Conservation (phyloP, 2,797 vertebrate species). For the Hafferia zeledoni region DNA sequence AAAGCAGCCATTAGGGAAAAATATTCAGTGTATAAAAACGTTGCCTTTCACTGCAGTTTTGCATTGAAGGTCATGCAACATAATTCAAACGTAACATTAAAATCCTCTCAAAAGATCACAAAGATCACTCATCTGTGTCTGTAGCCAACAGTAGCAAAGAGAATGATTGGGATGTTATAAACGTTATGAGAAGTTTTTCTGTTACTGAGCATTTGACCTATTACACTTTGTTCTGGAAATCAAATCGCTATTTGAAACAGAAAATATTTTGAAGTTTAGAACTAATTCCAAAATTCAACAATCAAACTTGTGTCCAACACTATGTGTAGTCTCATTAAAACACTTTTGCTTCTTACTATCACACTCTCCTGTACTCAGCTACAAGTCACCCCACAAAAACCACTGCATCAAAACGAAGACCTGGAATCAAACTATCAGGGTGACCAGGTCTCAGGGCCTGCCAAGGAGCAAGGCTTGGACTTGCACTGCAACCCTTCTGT, state of each 20-base stretch:
- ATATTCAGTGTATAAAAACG: not conserved
- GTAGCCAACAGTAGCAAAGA: not conserved
- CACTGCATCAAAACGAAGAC: not conserved
- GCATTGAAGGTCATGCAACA: not conserved
- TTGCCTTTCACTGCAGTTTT: not conserved
- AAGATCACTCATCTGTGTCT: not conserved
- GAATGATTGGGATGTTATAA: not conserved
- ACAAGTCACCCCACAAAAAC: not conserved
- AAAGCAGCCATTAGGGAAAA: not conserved
- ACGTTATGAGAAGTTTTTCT: not conserved
- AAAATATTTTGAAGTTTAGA: not conserved
- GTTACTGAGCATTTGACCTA: not conserved
- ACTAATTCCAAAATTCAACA: not conserved
- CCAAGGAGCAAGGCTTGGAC: not conserved
- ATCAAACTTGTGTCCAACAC: not conserved
- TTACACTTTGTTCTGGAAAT: not conserved
- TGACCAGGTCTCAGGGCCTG: rapidly evolving
- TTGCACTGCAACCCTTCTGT: not conserved
- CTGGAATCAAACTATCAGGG: rapidly evolving
- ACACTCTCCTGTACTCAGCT: not conserved
- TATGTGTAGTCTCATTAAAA: not conserved
- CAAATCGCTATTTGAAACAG: not conserved
- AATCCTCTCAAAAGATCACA: not conserved
- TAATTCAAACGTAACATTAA: not conserved
- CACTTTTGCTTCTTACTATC: not conserved